Percentiles rank a stretch among this genome's conserved stretches.
Evolutionary conservation across 2,888 invertebrate genomes (phyloP).

Genomic region (Noctua janthina): DNA sequence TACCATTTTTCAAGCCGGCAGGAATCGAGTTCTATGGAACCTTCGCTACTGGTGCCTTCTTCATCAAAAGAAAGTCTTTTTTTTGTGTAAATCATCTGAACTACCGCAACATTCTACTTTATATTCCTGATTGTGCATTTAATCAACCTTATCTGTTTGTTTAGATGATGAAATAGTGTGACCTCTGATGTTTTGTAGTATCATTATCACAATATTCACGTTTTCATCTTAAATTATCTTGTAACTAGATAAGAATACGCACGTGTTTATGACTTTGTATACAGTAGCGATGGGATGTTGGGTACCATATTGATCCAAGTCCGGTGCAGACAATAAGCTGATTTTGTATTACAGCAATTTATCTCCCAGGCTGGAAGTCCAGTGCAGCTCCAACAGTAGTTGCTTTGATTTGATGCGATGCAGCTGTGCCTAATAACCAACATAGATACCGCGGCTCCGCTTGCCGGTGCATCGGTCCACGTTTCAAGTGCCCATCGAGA

Average conservation of each 20-base stretch:
- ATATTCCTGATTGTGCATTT: background rate
- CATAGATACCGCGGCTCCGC: constrained; percentile 64
- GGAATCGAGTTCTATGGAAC: too few relatives aligned
- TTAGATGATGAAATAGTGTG: constrained; percentile 22
- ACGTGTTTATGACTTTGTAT: constrained; percentile 34
- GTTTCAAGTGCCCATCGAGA: constrained; percentile 73
- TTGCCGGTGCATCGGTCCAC: constrained; percentile 59
- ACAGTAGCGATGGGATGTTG: background rate
- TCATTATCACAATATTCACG: constrained; percentile 28
- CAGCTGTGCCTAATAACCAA: constrained; percentile 79
- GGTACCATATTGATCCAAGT: constrained; percentile 25
- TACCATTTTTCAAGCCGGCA: too few relatives aligned
- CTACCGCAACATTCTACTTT: background rate
- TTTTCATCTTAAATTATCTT: constrained; percentile 42
- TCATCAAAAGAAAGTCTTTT: constrained; percentile 12
- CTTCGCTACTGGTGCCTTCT: background rate
- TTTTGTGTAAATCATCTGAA: background rate
- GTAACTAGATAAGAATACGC: constrained; percentile 14
- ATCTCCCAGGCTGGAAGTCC: constrained; percentile 51
- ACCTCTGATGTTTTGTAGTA: constrained; percentile 5
- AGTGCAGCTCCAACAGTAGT: constrained; percentile 71
- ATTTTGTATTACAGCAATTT: constrained; percentile 51
- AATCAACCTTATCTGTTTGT: constrained; percentile 16
- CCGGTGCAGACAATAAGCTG: constrained; percentile 36
- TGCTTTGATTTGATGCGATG: constrained; percentile 81